Conservation (phyloP, 1,140 invertebrate genomes). For the Mizuhopecten yessoensis region DNA sequence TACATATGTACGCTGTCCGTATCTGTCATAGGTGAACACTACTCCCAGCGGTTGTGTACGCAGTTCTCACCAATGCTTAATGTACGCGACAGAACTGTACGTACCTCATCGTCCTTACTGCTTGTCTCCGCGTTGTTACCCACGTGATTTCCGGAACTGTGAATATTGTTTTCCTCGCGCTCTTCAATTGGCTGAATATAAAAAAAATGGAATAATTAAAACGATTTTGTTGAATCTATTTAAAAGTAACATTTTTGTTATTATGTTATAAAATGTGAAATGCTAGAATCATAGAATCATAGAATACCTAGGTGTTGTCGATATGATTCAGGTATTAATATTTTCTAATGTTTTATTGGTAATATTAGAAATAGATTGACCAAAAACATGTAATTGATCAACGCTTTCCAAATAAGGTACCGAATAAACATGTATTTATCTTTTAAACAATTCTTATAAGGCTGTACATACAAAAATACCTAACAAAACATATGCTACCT, state of each 20-base stretch:
- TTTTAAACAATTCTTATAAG: too few relatives aligned
- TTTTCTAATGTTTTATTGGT: too few relatives aligned
- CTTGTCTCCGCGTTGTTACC: conserved; percentile 55
- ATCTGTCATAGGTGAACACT: background rate
- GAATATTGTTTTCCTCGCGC: conserved; percentile 60
- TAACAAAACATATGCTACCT: background rate
- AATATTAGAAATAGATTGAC: too few relatives aligned
- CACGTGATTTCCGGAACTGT: conserved; percentile 67
- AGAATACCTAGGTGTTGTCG: too few relatives aligned
- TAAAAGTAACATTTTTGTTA: too few relatives aligned
- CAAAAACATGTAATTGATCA: too few relatives aligned
- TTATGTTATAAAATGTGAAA: too few relatives aligned
- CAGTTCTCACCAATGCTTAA: conserved; percentile 71
- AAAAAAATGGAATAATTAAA: background rate
- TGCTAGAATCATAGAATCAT: too few relatives aligned
- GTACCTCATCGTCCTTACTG: conserved; percentile 64
- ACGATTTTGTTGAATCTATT: too few relatives aligned
- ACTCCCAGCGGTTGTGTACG: conserved; percentile 67
- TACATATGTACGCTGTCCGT: background rate
- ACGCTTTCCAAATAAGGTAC: too few relatives aligned
- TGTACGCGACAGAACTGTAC: conserved; percentile 65
- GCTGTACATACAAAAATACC: background rate
- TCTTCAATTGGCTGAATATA: conserved; percentile 49
- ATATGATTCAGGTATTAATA: too few relatives aligned
- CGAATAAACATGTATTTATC: too few relatives aligned